phyloP scores from a whole-genome alignment of 1,140 invertebrate genomes.

The Micrasema longulum region DNA sequence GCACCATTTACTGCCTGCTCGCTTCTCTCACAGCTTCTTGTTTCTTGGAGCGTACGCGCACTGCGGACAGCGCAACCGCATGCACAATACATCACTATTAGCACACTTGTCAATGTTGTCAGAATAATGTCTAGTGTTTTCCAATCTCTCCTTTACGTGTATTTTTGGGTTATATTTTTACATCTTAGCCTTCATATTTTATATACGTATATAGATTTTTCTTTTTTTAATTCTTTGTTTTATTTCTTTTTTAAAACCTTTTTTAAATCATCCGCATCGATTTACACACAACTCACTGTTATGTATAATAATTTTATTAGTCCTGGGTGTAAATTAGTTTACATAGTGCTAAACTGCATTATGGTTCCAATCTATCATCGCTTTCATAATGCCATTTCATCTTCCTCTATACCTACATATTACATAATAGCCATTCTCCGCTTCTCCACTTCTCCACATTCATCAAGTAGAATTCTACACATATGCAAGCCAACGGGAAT shows the following conservation, averaged over 20 bases:
- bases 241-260: constrained; percentile 23
- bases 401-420: constrained; percentile 45
- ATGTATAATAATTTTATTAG: constrained; percentile 54
- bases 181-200: constrained; percentile 7
- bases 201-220: constrained; percentile 35
- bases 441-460: constrained; percentile 52
- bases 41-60: too few species aligned
- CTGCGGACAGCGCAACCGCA: too few species aligned
- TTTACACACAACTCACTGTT: constrained; percentile 32
- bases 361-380: constrained; percentile 53
- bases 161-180: constrained; percentile 31
- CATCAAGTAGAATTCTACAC: constrained; percentile 48
- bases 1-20: constrained; percentile 22
- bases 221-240: constrained; percentile 36
- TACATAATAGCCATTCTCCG: constrained; percentile 33
- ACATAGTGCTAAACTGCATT: constrained; percentile 54
- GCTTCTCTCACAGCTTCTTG: constrained; percentile 17
- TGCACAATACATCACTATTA: too few species aligned
- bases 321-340: constrained; percentile 55
- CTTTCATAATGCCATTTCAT: constrained; percentile 54
- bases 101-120: constrained; percentile 25
- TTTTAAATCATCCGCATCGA: constrained; percentile 26
- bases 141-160: constrained; percentile 27
- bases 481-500: constrained; percentile 53
- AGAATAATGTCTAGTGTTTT: constrained; percentile 18